Percentiles rank a stretch among this genome's conserved stretches.
Conservation (phyloP, 2,797 vertebrate genomes). For the Pampus argenteus region DNA sequence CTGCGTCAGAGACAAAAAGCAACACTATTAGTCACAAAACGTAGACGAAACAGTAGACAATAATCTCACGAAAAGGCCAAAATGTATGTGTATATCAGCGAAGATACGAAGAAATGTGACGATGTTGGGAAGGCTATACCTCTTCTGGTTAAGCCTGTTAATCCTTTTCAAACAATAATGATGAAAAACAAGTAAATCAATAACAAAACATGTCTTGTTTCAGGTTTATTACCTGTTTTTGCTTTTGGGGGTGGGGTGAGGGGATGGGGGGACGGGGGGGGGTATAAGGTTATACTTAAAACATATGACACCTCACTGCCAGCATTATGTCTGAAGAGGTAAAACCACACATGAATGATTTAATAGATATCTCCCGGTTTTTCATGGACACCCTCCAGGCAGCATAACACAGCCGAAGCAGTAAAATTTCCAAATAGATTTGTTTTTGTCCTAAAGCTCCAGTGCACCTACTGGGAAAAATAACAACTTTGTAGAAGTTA, state of each 20-base stretch:
- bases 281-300: slow-evolving; percentile 44
- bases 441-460: slow-evolving; percentile 70
- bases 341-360: slow-evolving; percentile 72
- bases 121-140: neutral
- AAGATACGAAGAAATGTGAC: slow-evolving; percentile 2
- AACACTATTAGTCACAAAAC: neutral
- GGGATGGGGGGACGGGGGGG: too few species aligned
- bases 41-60: neutral
- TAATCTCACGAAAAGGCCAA: neutral
- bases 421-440: slow-evolving; percentile 70
- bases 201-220: slow-evolving; percentile 22
- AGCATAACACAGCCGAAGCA: slow-evolving; percentile 50
- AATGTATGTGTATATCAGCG: neutral
- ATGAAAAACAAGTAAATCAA: slow-evolving; percentile 22
- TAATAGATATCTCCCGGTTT: slow-evolving; percentile 72
- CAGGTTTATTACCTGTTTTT: slow-evolving; percentile 42
- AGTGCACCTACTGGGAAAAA: slow-evolving; percentile 69
- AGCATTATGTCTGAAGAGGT: slow-evolving; percentile 67
- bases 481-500: slow-evolving; percentile 65
- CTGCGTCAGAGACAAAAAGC: slow-evolving; percentile 15
- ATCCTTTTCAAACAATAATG: slow-evolving; percentile 18
- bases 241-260: too few species aligned
- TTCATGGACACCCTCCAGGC: slow-evolving; percentile 68
- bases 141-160: neutral
- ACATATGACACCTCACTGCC: slow-evolving; percentile 50